A percentile compares a stretch with the other conserved stretches of the same genome.
Conservation (phyloP, 2,113 vertebrate species). For the Cyanoliseus patagonus region DNA sequence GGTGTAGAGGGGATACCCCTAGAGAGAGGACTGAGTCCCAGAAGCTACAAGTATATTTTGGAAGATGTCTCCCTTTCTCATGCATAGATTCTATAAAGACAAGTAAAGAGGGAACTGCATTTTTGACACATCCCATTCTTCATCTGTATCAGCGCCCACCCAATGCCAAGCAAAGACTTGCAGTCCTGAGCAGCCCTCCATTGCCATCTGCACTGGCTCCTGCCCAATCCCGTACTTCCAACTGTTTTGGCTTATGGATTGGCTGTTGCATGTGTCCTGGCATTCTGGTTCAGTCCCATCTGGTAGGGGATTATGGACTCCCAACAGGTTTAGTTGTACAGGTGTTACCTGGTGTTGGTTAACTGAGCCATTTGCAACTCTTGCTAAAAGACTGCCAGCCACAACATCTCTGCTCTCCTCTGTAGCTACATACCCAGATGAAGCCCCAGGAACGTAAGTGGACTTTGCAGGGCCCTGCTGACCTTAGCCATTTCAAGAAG, state of each 20-base stretch:
- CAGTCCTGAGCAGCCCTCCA: background rate
- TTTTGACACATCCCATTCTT: background rate
- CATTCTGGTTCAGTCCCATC: background rate
- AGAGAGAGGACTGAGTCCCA: background rate
- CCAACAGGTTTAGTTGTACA: background rate
- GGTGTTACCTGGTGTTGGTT: background rate
- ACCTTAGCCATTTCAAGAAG: background rate
- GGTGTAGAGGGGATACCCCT: background rate
- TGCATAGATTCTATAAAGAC: background rate
- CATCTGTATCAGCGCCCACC: background rate
- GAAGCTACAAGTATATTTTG: background rate
- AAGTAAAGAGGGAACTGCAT: background rate
- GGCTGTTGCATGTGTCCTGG: background rate
- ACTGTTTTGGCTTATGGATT: background rate
- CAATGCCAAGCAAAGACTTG: background rate
- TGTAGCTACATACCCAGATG: background rate
- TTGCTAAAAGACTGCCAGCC: background rate
- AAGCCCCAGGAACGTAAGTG: background rate
- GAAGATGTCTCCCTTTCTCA: background rate
- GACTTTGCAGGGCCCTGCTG: rapidly evolving
- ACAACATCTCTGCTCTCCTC: background rate
- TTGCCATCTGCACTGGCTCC: background rate
- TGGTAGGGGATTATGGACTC: background rate
- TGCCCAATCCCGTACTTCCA: background rate
- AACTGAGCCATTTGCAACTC: background rate